phyloP scores from a whole-genome alignment of 2,113 vertebrate genomes.

The Alligator sinensis region DNA sequence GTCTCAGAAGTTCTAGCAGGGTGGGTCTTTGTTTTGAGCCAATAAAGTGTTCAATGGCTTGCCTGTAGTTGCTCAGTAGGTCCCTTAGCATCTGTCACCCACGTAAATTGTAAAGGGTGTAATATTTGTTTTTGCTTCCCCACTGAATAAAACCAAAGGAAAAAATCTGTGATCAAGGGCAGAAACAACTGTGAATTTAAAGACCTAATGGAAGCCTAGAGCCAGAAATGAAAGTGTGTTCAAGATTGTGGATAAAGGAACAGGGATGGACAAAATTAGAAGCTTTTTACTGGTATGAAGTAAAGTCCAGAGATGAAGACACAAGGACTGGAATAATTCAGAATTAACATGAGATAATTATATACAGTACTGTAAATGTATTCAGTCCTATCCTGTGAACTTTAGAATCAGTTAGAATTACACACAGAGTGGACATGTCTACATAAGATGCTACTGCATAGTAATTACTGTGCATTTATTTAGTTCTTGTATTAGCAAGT shows the following conservation, averaged over 20 bases:
- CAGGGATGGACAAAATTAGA: background rate
- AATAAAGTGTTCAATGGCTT: background rate
- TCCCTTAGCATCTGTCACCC: background rate
- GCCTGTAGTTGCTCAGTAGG: background rate
- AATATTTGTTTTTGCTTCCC: background rate
- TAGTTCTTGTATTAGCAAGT: too few species aligned
- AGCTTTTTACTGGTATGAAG: background rate
- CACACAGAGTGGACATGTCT: too few species aligned
- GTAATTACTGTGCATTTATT: too few species aligned
- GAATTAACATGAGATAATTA: background rate
- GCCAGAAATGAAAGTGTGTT: background rate
- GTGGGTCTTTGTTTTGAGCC: background rate
- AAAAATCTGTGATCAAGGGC: background rate
- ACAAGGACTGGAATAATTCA: background rate
- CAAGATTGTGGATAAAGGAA: background rate
- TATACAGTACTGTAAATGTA: background rate
- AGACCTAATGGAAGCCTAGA: background rate
- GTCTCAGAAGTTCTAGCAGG: background rate
- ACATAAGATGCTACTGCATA: too few species aligned
- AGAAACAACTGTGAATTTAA: background rate
- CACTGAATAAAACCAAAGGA: background rate
- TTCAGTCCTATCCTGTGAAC: too few species aligned
- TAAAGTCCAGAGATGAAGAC: background rate
- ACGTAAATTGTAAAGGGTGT: background rate
- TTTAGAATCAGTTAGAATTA: too few species aligned